Conservation (phyloP, 2,888 invertebrate genomes). For the Ennomos erosarius region DNA sequence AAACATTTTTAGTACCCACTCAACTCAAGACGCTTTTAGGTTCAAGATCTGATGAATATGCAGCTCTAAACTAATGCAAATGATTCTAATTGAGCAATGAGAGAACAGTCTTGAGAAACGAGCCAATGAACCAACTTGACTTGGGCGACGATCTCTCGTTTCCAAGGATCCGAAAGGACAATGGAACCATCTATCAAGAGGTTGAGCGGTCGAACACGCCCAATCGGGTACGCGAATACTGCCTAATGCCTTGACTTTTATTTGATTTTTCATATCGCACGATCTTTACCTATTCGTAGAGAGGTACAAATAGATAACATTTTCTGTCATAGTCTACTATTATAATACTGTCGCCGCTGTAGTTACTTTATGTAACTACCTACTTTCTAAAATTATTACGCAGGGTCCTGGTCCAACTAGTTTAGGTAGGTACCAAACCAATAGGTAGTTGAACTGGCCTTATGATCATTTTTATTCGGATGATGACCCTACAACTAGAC, state of each 20-base stretch:
- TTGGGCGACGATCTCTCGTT: constrained; percentile 11
- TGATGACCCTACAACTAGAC: too few species aligned
- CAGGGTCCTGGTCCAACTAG: too few species aligned
- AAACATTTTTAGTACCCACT: neutral
- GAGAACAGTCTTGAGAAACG: constrained; percentile 1
- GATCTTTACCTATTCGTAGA: too few species aligned
- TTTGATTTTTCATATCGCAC: constrained; percentile 19
- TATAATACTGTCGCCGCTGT: too few species aligned
- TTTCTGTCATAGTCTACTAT: too few species aligned
- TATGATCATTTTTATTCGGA: too few species aligned
- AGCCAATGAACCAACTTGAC: neutral
- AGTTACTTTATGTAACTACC: too few species aligned
- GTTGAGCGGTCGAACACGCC: constrained; percentile 36
- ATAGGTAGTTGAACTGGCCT: too few species aligned
- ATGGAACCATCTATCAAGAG: constrained; percentile 36
- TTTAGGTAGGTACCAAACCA: too few species aligned
- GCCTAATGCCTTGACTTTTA: constrained; percentile 31
- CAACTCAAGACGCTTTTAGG: neutral
- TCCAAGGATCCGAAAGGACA: constrained; percentile 32
- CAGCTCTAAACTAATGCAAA: constrained; percentile 14
- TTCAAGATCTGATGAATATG: constrained; percentile 2
- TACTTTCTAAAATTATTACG: too few species aligned
- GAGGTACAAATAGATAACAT: too few species aligned
- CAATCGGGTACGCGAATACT: constrained; percentile 10
- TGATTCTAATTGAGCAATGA: constrained; percentile 29